Base-by-base conservation (phyloP, 2,113 vertebrate genomes). In the Aldabrachelys gigantea region DNA sequence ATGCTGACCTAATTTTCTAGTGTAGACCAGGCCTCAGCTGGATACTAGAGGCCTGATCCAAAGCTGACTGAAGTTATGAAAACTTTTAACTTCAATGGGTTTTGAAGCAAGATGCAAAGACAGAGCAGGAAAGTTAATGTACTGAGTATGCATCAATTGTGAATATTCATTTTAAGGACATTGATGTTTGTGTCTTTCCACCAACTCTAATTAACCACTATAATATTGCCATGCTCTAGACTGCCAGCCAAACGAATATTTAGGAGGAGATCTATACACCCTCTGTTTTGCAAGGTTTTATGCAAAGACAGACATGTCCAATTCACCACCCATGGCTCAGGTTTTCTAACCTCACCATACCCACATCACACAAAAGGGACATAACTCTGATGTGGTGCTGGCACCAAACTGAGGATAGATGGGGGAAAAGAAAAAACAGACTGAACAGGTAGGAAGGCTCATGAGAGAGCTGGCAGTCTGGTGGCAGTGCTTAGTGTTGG, bases 131-230 rank as follows among this genome's bases (percentile, higher is more conserved):
- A 91, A 90, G 0, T 47, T 82, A 21, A 89, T 82, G 94, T 89
- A 91, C 86, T 82, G 44, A 95, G 38, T 31, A 80, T 86, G 92
- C 83, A 88, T 27, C 84, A 81, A 57, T 3, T 56, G 29, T 57
- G 94, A 89, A 53, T 72, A 47, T 89, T 95, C 81, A 92, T 96
- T 84, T 59, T 57, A 86, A 95, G 87, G 53, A 91, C 24, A 44
- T 4, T 88, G 59, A 5, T 38, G 38, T 72, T 50, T 75, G 89
- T 85, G 10, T 14, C 89, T 94, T 90, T 52, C 38, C 80, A 88
- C 27, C 29, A 31, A 76, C 85, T 96, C 89, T 85, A 89, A 91
- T 93, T 88, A 52, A 65, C 80, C 35, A 31, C 80, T 78, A 88
- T 84, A 38, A 79, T 87, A 92, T 2, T 87, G 69, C 88, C 1